Evolutionary conservation across 2,113 vertebrate genomes (phyloP), one percentile per base, ranked within the genome.

Genomic region (Thryonomys swinderianus): DNA sequence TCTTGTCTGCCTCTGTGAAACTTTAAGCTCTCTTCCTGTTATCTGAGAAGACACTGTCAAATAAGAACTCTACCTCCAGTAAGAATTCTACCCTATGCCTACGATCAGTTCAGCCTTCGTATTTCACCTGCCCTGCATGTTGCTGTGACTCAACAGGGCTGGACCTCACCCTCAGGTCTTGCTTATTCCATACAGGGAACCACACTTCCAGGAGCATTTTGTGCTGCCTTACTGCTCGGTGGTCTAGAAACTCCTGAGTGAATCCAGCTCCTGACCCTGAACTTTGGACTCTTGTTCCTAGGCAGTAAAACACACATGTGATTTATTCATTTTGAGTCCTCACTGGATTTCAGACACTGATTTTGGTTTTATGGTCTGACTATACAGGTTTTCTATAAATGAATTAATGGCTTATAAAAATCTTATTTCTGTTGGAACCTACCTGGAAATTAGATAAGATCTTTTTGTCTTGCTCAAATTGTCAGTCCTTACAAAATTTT

Each of bases 401-500:
- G 61, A 7, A 66, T 62, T 30, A 85, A 42, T 62, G 51, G 2
- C 45, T 53, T 82, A 53, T 42, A 18, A 66, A 82, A 81, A 71
- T 42, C 27, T 82, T 51, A 3, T 71, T 51, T 88, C 10, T 86
- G 9, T 73, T 73, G 37, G 25, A 79, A 79, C 10, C 45, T 78
- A 81, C 14, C 25, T 67, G 3, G 10, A 83, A 61, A 81, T 45
- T 93, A 61, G 48, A 57, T 73, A 55, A 21, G 34, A 59, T 37
- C 0, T 8, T 79, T 62, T 85, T 78, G 32, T 55, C 66, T 79
- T 93, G 32, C 25, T 88, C 57, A 61, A 59, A 80, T 73, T 45
- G 40, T 91, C 51, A 66, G n/a, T 51, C 32, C 25, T 76, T 83
- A 67, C 57, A 42, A 96, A 88, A 51, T 85, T 37, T 94, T 90